phyloP scores from a whole-genome alignment of 2,888 invertebrate genomes.

The Drosophila limbata region DNA sequence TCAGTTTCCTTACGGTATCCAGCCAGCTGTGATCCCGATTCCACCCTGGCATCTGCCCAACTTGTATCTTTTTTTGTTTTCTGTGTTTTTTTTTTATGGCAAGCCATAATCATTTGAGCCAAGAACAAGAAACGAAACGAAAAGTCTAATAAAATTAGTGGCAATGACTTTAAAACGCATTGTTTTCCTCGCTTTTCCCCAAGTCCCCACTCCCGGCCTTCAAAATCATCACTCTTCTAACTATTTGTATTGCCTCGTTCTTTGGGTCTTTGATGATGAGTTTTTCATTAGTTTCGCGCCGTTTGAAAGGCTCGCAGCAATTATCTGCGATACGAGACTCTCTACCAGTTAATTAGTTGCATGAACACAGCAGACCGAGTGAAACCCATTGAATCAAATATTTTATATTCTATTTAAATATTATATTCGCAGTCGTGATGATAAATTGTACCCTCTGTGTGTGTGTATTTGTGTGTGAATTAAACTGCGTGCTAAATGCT shows the following conservation, averaged over 20 bases:
- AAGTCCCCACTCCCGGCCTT: neutral
- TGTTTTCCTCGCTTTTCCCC: slow-evolving; percentile 12
- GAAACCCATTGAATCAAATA: slow-evolving; percentile 35
- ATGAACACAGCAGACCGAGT: slow-evolving; percentile 15
- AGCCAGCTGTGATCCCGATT: slow-evolving; percentile 44
- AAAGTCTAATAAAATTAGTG: slow-evolving; percentile 73
- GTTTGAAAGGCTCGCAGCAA: slow-evolving; percentile 54
- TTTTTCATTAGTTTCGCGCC: slow-evolving; percentile 64
- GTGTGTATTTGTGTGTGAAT: slow-evolving; percentile 31
- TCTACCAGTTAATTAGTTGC: slow-evolving; percentile 56
- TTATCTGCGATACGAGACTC: slow-evolving; percentile 15
- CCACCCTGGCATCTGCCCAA: slow-evolving; percentile 27
- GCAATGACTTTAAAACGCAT: slow-evolving; percentile 71
- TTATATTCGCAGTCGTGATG: slow-evolving; percentile 54
- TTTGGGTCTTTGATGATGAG: slow-evolving; percentile 49
- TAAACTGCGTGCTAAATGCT: slow-evolving; percentile 72
- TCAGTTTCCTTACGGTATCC: slow-evolving; percentile 44
- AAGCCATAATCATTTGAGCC: slow-evolving; percentile 75
- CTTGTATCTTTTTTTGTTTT: slow-evolving; percentile 17
- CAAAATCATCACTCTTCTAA: slow-evolving; percentile 11
- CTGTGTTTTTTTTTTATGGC: slow-evolving; percentile 47
- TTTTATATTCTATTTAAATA: slow-evolving; percentile 42
- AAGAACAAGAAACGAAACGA: slow-evolving; percentile 34
- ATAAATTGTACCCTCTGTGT: slow-evolving; percentile 36
- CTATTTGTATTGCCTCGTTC: slow-evolving; percentile 31